These are phyloP conservation scores for Sphenodon punctatus DNA, from an alignment of 2,797 vertebrate species.

Conservation along the genomic window DNA sequence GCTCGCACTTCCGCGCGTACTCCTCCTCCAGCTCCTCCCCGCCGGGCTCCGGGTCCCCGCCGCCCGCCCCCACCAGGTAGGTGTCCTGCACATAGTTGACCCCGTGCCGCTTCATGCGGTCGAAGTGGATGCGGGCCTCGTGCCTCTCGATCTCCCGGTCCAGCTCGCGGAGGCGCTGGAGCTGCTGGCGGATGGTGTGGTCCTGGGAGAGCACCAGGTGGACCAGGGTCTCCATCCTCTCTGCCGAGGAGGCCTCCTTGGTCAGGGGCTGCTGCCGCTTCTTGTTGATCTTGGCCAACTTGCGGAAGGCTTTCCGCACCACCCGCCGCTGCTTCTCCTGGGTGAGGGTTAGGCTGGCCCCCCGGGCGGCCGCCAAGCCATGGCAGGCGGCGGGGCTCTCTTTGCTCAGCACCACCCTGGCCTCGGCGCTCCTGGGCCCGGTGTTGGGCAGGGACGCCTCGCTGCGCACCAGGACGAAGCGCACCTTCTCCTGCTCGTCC, in stretches of 20 bases:
- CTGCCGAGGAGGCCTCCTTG: conserved; percentile 78
- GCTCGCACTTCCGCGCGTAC: conserved; percentile 84
- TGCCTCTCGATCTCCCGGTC: conserved; percentile 92
- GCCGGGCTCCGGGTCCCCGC: conserved; percentile 17
- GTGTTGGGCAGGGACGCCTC: conserved; percentile 90
- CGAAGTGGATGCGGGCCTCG: conserved; percentile 90
- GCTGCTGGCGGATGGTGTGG: conserved; percentile 96
- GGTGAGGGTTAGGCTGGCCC: conserved; percentile 73
- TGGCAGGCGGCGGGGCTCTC: conserved; percentile 79
- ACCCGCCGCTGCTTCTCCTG: conserved; percentile 92
- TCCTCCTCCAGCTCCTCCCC: conserved; percentile 76
- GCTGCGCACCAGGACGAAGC: conserved; percentile 92
- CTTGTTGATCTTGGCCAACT: conserved; percentile 92
- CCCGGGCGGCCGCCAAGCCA: conserved; percentile 55
- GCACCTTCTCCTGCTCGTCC: conserved; percentile 91
- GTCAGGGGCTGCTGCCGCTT: conserved; percentile 76
- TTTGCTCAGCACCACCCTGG: conserved; percentile 89
- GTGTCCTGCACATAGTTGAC: conserved; percentile 98
- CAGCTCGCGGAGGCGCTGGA: conserved; percentile 89
- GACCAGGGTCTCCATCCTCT: conserved; percentile 95
- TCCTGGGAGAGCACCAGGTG: conserved; percentile 97
- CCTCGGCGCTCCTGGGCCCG: conserved; percentile 93
- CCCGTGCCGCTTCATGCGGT: conserved; percentile 90
- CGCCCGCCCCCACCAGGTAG: conserved; percentile 82
- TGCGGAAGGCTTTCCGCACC: conserved; percentile 94